Percentiles rank a stretch among this genome's conserved stretches.
These are phyloP conservation scores for Acanthosoma haemorrhoidale DNA, from an alignment of 2,888 invertebrate genomes.

Conservation along the genomic window DNA sequence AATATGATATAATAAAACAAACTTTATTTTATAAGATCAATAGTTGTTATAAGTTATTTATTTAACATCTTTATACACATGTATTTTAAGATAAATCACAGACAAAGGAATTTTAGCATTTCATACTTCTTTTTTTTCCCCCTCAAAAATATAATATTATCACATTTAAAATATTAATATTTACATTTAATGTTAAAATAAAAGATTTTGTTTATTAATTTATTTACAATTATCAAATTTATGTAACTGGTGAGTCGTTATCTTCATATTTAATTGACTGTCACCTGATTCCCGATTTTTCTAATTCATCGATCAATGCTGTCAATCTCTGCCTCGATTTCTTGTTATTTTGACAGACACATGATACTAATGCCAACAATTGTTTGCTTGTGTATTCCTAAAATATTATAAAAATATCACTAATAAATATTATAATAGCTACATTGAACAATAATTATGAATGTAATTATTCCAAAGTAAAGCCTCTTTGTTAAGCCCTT, in stretches of 20 bases:
- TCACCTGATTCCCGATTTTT: slow-evolving; percentile 41
- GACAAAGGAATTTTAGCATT: background rate
- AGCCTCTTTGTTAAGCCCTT: too few species aligned
- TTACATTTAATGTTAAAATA: background rate
- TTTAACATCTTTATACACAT: slow-evolving; percentile 1
- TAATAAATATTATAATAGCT: too few species aligned
- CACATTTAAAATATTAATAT: slow-evolving; percentile 2
- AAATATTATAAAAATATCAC: slow-evolving; percentile 40
- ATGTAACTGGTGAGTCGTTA: background rate
- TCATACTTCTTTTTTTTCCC: background rate
- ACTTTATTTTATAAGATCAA: too few species aligned
- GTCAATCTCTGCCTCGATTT: slow-evolving; percentile 74
- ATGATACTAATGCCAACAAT: slow-evolving; percentile 72
- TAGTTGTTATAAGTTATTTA: too few species aligned
- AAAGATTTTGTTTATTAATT: background rate
- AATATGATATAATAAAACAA: too few species aligned
- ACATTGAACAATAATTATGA: too few species aligned
- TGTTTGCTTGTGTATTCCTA: slow-evolving; percentile 88
- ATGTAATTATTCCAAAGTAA: too few species aligned
- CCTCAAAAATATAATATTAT: slow-evolving; percentile 7
- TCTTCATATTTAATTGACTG: slow-evolving; percentile 7
- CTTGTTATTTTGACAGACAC: slow-evolving; percentile 82
- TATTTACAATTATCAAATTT: background rate
- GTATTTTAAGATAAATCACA: slow-evolving; percentile 1
- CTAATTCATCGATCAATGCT: slow-evolving; percentile 62